Evolutionary conservation across 2,113 vertebrate genomes (phyloP).

Genomic region (Hemiprocne comata): DNA sequence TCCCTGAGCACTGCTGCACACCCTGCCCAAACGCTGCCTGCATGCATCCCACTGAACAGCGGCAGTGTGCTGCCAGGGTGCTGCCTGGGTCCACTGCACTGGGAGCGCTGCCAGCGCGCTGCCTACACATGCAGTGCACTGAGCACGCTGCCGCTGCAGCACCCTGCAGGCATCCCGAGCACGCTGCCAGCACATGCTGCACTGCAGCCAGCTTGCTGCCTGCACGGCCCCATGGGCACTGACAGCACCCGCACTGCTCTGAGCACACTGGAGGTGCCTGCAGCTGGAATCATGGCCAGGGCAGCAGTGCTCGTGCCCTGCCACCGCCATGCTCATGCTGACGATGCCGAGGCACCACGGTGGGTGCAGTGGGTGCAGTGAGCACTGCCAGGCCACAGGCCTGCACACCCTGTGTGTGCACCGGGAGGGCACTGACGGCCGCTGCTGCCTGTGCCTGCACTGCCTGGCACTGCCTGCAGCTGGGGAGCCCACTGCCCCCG

Average conservation of each 20-base stretch:
- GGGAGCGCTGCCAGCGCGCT: not conserved
- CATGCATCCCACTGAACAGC: not conserved
- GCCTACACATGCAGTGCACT: not conserved
- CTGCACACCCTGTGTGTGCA: fast-evolving
- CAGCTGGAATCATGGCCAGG: not conserved
- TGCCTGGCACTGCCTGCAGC: not conserved
- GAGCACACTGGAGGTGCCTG: fast-evolving
- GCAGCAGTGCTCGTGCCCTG: fast-evolving
- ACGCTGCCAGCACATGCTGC: too few relatives aligned
- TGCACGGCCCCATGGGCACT: too few relatives aligned
- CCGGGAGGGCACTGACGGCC: not conserved
- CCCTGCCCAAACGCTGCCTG: too few relatives aligned
- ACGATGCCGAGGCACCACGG: fast-evolving
- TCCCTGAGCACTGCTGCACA: not conserved
- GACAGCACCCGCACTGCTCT: fast-evolving
- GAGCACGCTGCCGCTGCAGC: not conserved
- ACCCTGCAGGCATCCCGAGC: not conserved
- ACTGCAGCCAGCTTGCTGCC: fast-evolving
- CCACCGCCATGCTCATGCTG: fast-evolving
- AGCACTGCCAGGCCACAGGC: not conserved
- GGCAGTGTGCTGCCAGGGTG: too few relatives aligned
- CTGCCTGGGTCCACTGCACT: not conserved
- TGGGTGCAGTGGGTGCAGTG: not conserved
- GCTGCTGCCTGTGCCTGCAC: not conserved
- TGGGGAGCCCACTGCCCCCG: fast-evolving